Evolutionary conservation across 2,113 vertebrate genomes (phyloP).

Genomic region (Mormoops blainvillei): DNA sequence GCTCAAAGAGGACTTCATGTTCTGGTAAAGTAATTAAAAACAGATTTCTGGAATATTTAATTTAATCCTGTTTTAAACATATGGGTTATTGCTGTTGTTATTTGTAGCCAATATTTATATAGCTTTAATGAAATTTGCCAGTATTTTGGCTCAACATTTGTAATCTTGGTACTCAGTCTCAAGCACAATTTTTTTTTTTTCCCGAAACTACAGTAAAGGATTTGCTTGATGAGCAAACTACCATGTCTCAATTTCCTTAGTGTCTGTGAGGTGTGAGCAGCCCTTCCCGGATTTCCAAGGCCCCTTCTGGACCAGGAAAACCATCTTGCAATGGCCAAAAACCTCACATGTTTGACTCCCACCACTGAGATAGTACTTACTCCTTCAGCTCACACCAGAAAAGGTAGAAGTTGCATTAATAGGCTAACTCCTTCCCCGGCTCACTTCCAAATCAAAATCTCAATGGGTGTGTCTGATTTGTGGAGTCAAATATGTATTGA

Average conservation of each 20-base stretch:
- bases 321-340: neutral
- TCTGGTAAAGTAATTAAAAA: neutral
- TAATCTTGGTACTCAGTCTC: neutral
- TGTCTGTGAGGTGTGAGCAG: neutral
- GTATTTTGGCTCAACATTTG: neutral
- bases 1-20: neutral
- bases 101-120: neutral
- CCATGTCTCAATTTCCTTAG: neutral
- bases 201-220: neutral
- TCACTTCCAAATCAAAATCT: neutral
- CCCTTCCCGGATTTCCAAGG: neutral
- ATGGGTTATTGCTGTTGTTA: neutral
- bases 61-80: neutral
- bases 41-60: neutral
- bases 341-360: neutral
- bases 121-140: neutral
- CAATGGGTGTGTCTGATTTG: neutral
- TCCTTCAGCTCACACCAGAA: neutral
- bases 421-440: neutral
- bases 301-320: neutral
- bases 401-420: neutral
- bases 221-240: neutral
- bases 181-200: neutral
- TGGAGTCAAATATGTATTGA: neutral
- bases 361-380: neutral